Percentiles rank a stretch among this genome's conserved stretches.
Evolutionary conservation across 2,888 invertebrate species (phyloP).

Genomic region (Tanypteryx hageni): DNA sequence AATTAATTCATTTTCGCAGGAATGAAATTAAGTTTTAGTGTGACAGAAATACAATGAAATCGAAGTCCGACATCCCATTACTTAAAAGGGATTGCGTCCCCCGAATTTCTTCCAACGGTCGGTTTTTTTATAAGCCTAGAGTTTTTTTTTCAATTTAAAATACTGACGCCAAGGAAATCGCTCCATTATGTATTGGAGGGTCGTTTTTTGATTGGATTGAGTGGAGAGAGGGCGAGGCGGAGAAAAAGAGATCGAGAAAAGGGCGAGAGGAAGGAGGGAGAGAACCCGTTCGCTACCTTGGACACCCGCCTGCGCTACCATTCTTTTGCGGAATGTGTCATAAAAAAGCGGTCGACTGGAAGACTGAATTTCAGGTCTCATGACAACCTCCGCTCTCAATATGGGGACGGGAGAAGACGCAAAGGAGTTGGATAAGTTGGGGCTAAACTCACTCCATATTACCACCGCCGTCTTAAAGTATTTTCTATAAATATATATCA

Average conservation of each 20-base stretch:
- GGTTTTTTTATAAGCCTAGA: constrained; percentile 4
- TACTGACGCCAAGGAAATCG: constrained; percentile 33
- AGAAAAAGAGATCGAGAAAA: background rate
- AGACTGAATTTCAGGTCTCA: constrained; percentile 37
- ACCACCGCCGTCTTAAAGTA: background rate
- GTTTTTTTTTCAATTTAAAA: constrained; percentile 34
- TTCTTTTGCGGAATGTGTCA: constrained; percentile 41
- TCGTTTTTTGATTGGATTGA: background rate
- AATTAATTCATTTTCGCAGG: too few relatives aligned
- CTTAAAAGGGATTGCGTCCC: background rate
- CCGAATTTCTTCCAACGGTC: background rate
- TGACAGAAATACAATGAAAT: background rate
- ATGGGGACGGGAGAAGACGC: background rate
- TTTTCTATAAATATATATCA: background rate
- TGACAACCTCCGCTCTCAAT: constrained; percentile 34
- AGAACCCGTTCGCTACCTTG: background rate
- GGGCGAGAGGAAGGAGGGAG: background rate
- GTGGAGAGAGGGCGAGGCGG: background rate
- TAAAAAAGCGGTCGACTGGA: constrained; percentile 32
- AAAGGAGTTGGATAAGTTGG: constrained; percentile 37
- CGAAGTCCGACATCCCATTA: constrained; percentile 1
- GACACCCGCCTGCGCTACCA: constrained; percentile 17
- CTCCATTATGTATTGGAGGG: constrained; percentile 31
- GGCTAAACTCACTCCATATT: constrained; percentile 31
- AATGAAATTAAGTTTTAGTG: background rate